Evolutionary conservation across 2,888 invertebrate species (phyloP).

Genomic region (Eilema sororculum): DNA sequence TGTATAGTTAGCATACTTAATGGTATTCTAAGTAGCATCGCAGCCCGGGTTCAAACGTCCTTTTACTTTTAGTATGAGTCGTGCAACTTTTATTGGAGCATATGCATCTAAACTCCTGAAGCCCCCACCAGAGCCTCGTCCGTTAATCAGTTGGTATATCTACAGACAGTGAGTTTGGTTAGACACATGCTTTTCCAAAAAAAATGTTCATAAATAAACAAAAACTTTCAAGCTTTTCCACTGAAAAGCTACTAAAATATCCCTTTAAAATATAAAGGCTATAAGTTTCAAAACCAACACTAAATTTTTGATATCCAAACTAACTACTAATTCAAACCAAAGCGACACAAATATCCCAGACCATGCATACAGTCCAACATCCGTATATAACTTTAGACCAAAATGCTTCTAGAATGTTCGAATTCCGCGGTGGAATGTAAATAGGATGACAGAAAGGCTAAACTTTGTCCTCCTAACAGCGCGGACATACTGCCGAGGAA

Average conservation of each 20-base stretch:
- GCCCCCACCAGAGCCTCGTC: too few species aligned
- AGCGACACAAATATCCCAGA: background rate
- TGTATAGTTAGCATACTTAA: too few species aligned
- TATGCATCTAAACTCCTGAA: too few species aligned
- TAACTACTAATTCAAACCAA: background rate
- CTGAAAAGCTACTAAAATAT: background rate
- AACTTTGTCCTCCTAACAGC: conserved; percentile 46
- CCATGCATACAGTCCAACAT: conserved; percentile 13
- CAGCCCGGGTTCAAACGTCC: too few species aligned
- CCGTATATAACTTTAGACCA: conserved; percentile 12
- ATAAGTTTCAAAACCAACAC: background rate
- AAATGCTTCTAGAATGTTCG: conserved; percentile 42
- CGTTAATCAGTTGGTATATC: too few species aligned
- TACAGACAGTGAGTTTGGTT: too few species aligned
- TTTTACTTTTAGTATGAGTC: too few species aligned
- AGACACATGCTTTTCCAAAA: too few species aligned
- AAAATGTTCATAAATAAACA: too few species aligned
- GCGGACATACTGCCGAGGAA: conserved; percentile 31
- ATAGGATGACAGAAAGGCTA: conserved; percentile 49
- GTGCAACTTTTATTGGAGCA: too few species aligned
- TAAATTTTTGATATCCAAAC: background rate
- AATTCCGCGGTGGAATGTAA: conserved; percentile 57
- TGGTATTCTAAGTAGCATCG: too few species aligned
- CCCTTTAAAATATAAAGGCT: background rate
- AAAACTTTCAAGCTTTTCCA: too few species aligned